phyloP scores from a whole-genome alignment of 2,113 vertebrate genomes.

The Pimephales promelas region DNA sequence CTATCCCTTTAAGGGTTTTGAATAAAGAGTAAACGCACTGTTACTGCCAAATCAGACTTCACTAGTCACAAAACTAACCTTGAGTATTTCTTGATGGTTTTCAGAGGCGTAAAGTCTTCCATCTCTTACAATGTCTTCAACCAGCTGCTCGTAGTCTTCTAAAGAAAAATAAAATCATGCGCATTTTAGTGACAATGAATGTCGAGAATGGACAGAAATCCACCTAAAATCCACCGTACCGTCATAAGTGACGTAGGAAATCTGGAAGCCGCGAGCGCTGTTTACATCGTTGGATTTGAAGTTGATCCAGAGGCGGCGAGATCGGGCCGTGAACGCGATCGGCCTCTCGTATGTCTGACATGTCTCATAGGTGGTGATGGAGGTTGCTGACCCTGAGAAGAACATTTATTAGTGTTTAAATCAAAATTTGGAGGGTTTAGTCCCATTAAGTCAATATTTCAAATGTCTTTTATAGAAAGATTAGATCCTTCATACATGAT shows the following conservation, averaged over 20 bases:
- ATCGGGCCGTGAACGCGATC: conserved; percentile 96
- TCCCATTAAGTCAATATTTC: neutral
- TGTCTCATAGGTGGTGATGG: conserved; percentile 97
- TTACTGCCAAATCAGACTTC: no score
- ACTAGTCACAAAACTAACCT: conserved; percentile 74
- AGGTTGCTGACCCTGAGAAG: conserved; percentile 87
- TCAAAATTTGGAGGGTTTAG: neutral
- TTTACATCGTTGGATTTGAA: conserved; percentile 97
- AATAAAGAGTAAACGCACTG: no score
- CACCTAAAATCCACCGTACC: conserved; percentile 69
- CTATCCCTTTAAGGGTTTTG: no score
- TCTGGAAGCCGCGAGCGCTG: conserved; percentile 95
- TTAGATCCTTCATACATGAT: neutral
- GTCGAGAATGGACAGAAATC: neutral
- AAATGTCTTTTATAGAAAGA: no score
- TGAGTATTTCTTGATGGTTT: conserved; percentile 98
- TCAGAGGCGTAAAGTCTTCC: conserved; percentile 95
- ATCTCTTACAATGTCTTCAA: conserved; percentile 95
- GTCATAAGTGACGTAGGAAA: conserved; percentile 95
- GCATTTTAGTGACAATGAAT: conserved; percentile 14
- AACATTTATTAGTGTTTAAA: neutral
- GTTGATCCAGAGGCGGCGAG: conserved; percentile 95
- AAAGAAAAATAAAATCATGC: conserved; percentile 42
- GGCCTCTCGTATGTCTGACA: conserved; percentile 97
- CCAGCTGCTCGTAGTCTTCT: conserved; percentile 98